phyloP scores from a whole-genome alignment of 2,888 invertebrate genomes.

The Gastracanthus pulcherrimus region DNA sequence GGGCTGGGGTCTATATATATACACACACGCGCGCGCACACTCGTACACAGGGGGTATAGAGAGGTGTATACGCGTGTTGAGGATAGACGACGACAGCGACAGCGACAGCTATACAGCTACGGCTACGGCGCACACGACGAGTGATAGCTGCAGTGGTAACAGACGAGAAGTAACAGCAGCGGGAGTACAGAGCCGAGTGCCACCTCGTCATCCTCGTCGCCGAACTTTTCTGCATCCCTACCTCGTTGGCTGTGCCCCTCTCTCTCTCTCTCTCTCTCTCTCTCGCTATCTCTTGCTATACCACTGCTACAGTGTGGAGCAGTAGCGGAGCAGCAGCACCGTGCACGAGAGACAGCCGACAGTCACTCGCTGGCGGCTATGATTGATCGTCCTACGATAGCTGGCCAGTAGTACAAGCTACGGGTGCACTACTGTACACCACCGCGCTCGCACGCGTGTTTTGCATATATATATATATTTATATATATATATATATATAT shows the following conservation, averaged over 20 bases:
- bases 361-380: slow-evolving; percentile 49
- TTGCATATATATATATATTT: too few species aligned
- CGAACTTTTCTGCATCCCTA: neutral
- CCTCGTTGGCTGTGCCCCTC: neutral
- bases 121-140: slow-evolving; percentile 50
- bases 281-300: neutral
- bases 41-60: too few species aligned
- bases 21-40: too few species aligned
- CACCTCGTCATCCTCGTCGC: slow-evolving; percentile 7
- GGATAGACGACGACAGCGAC: too few species aligned
- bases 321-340: neutral
- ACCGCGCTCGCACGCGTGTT: too few species aligned
- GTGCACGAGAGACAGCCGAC: neutral
- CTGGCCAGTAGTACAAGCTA: slow-evolving; percentile 25
- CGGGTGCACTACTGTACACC: too few species aligned
- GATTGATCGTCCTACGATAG: slow-evolving; percentile 55
- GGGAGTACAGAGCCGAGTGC: neutral
- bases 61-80: too few species aligned
- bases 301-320: neutral
- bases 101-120: neutral
- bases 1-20: too few species aligned
- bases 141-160: slow-evolving; percentile 12
- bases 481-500: too few species aligned
- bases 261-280: neutral
- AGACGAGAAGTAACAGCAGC: neutral